Evolutionary conservation across 2,888 invertebrate species (phyloP).

Genomic region (Leptopilina myrica): DNA sequence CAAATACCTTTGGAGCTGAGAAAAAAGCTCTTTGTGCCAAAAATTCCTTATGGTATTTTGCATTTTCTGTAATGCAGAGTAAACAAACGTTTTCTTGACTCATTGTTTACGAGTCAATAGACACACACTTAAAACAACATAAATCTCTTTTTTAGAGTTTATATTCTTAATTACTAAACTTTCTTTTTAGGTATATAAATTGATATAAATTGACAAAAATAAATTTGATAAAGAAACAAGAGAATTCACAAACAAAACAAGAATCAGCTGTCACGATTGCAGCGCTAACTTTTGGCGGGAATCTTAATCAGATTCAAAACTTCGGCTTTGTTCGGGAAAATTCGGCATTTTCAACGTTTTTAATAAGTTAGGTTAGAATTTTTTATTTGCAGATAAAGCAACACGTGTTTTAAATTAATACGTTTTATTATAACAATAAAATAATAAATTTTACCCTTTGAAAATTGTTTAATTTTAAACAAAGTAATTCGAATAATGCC

Average conservation of each 20-base stretch:
- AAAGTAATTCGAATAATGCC: slow-evolving; percentile 6
- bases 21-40: slow-evolving; percentile 18
- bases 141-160: too few relatives aligned
- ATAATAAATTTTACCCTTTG: neutral
- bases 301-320: neutral
- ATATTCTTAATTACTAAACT: too few relatives aligned
- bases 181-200: too few relatives aligned
- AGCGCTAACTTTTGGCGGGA: neutral
- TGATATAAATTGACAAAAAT: too few relatives aligned
- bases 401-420: slow-evolving; percentile 10
- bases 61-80: slow-evolving; percentile 14
- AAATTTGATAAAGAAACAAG: too few relatives aligned
- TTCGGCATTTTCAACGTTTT: neutral
- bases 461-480: neutral
- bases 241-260: slow-evolving; percentile 18
- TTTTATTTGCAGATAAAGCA: neutral
- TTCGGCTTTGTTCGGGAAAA: neutral
- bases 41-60: slow-evolving; percentile 17
- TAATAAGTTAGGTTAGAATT: neutral
- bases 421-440: too few relatives aligned
- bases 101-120: neutral
- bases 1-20: slow-evolving; percentile 15
- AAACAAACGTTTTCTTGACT: slow-evolving; percentile 3
- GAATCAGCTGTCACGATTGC: neutral
- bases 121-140: neutral